These are phyloP conservation scores for Menura novaehollandiae DNA, from an alignment of 2,113 vertebrate species.

Conservation along the genomic window DNA sequence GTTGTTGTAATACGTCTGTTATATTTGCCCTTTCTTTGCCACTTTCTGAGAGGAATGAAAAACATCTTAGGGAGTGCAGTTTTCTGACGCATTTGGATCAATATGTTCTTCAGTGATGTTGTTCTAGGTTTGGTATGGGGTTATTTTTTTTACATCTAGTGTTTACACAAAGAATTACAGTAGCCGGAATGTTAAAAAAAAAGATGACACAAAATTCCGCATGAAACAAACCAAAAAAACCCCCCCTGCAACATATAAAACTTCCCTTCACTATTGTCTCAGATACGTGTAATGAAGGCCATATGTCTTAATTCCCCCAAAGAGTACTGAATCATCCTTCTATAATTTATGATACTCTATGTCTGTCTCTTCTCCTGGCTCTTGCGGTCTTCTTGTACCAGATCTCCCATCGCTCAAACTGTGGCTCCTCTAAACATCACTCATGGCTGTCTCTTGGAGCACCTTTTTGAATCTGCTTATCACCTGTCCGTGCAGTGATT, in stretches of 20 bases:
- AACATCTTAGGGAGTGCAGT: neutral
- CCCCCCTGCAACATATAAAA: neutral
- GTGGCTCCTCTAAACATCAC: neutral
- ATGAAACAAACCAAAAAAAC: neutral
- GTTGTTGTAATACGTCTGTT: neutral
- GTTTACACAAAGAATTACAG: neutral
- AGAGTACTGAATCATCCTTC: constrained; percentile 3
- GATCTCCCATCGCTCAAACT: neutral
- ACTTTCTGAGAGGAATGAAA: neutral
- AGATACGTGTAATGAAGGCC: neutral
- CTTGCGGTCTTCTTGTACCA: neutral
- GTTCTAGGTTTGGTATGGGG: neutral
- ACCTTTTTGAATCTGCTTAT: neutral
- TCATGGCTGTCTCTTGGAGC: neutral
- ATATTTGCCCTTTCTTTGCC: neutral
- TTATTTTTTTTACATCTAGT: neutral
- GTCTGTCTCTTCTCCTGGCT: neutral
- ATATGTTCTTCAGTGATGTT: neutral
- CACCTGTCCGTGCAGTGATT: neutral
- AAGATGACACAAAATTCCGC: neutral
- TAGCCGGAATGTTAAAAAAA: neutral
- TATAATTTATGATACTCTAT: neutral
- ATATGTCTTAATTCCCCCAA: constrained; percentile 16
- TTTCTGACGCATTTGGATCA: neutral
- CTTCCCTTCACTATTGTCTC: neutral